Evolutionary conservation across 1,140 invertebrate species (phyloP).

Genomic region (Philaenus spumarius): DNA sequence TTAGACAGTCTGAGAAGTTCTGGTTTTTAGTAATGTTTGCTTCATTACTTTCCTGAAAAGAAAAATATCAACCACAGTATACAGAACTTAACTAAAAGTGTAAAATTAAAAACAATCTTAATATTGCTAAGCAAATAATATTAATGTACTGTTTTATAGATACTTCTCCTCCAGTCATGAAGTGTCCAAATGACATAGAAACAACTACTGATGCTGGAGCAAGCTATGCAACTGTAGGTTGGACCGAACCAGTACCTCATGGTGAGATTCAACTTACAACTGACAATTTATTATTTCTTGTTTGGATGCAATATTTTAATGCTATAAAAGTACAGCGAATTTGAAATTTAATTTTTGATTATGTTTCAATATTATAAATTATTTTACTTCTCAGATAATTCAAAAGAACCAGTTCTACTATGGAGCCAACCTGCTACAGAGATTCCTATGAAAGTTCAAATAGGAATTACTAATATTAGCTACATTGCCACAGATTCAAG

Average conservation of each 20-base stretch:
- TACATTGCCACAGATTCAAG: slow-evolving; percentile 48
- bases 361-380: too few species aligned
- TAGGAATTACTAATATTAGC: slow-evolving; percentile 44
- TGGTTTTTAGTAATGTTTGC: too few species aligned
- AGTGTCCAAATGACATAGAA: slow-evolving; percentile 46
- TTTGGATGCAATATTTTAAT: not conserved
- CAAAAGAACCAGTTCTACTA: slow-evolving; percentile 38
- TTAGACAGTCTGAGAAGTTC: too few species aligned
- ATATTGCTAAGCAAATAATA: too few species aligned
- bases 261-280: not conserved
- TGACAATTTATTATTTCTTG: not conserved
- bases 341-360: too few species aligned
- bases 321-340: too few species aligned
- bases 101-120: too few species aligned
- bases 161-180: slow-evolving; percentile 44
- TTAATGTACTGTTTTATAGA: too few species aligned
- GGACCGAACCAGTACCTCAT: slow-evolving; percentile 11
- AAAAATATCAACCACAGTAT: too few species aligned
- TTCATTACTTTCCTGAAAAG: too few species aligned
- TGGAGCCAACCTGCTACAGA: slow-evolving; percentile 44
- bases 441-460: slow-evolving; percentile 39
- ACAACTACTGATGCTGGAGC: slow-evolving; percentile 40
- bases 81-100: too few species aligned
- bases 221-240: slow-evolving; percentile 40
- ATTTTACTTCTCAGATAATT: slow-evolving; percentile 48